Conservation (phyloP, 30 jellyfish, hydroid and myxozoan genomes). For the Aurelia sp. region DNA sequence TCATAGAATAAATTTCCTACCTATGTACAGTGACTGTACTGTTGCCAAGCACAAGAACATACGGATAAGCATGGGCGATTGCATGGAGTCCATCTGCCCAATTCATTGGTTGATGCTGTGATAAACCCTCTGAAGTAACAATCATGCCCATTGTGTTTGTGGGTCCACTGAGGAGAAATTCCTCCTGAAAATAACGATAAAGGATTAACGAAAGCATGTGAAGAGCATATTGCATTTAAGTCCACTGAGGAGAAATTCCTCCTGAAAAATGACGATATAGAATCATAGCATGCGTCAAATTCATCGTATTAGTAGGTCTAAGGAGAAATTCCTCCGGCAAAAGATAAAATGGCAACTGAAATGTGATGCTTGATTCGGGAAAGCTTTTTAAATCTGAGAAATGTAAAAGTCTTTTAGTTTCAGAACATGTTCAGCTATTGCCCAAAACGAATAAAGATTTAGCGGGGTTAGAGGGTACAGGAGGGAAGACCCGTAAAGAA, state of each 20-base stretch:
- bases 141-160: conserved; percentile 98
- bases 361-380: too few relatives aligned
- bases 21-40: conserved; percentile 93
- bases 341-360: too few relatives aligned
- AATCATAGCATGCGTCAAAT: too few relatives aligned
- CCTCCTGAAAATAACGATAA: conserved; percentile 52
- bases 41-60: conserved; percentile 90
- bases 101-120: conserved; percentile 96
- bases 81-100: conserved; percentile 96
- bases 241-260: conserved; percentile 94
- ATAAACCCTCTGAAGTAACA: conserved; percentile 94
- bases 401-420: too few relatives aligned
- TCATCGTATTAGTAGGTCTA: too few relatives aligned
- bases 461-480: too few relatives aligned
- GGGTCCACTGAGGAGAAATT: conserved; percentile 97
- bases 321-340: too few relatives aligned
- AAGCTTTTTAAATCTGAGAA: too few relatives aligned
- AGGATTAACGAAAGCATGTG: neutral
- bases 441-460: too few relatives aligned
- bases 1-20: conserved; percentile 2
- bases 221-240: conserved; percentile 19
- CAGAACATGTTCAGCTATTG: too few relatives aligned
- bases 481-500: too few relatives aligned
- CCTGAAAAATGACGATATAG: conserved; percentile 27
- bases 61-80: conserved; percentile 94